Base-by-base conservation (phyloP, 2,113 vertebrate genomes). In the Camelus dromedarius region DNA sequence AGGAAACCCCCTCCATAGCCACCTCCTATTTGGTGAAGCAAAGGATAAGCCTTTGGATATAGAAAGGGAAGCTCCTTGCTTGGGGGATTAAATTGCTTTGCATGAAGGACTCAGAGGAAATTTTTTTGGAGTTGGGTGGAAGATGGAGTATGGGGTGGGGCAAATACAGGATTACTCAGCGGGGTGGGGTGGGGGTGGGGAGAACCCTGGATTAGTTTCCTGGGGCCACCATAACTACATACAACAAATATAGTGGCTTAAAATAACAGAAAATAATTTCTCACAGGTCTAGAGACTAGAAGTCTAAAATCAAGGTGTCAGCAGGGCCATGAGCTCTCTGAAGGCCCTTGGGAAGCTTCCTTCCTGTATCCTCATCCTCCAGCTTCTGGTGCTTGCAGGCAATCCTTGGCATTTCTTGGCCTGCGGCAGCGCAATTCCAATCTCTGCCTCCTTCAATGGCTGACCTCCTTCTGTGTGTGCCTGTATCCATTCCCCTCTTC, bases 191-290 rank as follows among this genome's bases (percentile, higher is more conserved):
- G 32, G 2, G 69, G 1, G 38, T 18, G 20, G 58, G 20, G 26
- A 35, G 32, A 16, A 35, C 2, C 13, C 5, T 38, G 24, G 48
- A 5, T 83, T 77, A 15, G 3, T 70, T 77, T 87, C 24, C 46
- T 42, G 62, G n/a, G 30, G 5, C 76, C 56, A 2, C 20, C 5
- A 5, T 11, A 26, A 81, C 28, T 8, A 19, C 50, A 24, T 5
- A 79, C 76, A 19, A 50, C 26, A 81, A 60, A 52, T 24, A 11
- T 2, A 13, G 72, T 19, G 72, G 46, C 28, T 89, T 89, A 67
- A 80, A 85, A 86, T 48, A 70, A 38, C 38, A 75, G 35, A 84
- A 67, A 83, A 58, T 35, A 54, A 62, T 76, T 88, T 70, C 60
- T 92, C 50, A 62, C 4, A 67, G 83, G 52, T 87, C 56, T 64